Evolutionary conservation across 64 coral and sea anemone species (phyloP).

Genomic region (Pachyseris speciosa): DNA sequence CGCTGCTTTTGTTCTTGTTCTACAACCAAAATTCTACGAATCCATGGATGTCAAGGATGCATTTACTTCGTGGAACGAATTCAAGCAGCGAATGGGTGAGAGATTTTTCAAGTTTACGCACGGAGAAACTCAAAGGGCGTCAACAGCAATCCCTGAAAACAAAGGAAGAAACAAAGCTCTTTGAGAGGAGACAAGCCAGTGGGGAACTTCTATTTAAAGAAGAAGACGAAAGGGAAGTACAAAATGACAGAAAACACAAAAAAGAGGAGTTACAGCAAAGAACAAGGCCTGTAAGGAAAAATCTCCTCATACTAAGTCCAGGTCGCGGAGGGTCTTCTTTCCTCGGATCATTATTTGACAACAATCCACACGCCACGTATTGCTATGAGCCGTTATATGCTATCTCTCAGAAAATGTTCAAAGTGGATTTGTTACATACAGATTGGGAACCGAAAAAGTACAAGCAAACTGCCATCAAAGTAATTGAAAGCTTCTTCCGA

Average conservation of each 20-base stretch:
- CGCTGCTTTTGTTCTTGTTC: no score
- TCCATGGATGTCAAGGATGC: no score
- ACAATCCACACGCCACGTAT: constrained; percentile 7
- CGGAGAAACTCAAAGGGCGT: no score
- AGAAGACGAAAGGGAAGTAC: no score
- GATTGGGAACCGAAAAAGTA: neutral
- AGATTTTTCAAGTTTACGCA: no score
- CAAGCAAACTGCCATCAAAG: neutral
- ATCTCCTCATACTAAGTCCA: neutral
- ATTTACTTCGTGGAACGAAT: no score
- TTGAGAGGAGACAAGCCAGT: no score
- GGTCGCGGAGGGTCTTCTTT: constrained; percentile 8
- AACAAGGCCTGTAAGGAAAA: neutral
- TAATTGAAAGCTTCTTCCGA: neutral
- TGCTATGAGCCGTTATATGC: neutral
- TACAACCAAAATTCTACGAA: no score
- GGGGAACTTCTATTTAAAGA: no score
- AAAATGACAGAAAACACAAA: neutral
- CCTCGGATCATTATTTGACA: constrained; percentile 11
- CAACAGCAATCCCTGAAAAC: no score
- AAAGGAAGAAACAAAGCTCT: no score
- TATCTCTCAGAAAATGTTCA: neutral
- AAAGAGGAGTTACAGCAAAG: neutral
- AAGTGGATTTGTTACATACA: neutral
- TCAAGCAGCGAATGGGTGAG: no score